Base-by-base conservation (phyloP, 2,888 invertebrate species). In the Zootermopsis nevadensis region DNA sequence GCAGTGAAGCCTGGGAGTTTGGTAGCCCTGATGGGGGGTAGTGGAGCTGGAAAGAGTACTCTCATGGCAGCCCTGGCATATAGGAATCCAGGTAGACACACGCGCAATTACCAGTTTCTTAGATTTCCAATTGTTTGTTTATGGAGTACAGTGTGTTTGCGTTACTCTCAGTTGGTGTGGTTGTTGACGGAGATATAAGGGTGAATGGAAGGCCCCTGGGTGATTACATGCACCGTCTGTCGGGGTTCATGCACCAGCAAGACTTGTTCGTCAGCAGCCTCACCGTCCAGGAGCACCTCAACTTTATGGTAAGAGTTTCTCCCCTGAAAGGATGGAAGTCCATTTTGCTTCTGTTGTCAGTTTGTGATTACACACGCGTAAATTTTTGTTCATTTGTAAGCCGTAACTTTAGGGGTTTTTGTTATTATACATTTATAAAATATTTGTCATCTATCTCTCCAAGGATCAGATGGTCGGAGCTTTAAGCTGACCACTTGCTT, bases 231-330 rank as follows among this genome's bases (percentile, higher is more conserved):
- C 87, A 89, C 84, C 94, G 94, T 87, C 92, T 96, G 85, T 96
- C 95, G 86, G 98, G 97, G 0, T 98, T 95, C 89, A 96, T 98
- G 91, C 96, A 97, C 86, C 98, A 98, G 89, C 96, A 98, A 85
- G 98, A 98, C 87, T 91, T 98, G 77, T 98, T 98, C 87, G 94
- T 96, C 10, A 95, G 95, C 4, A 93, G 95, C 67, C 92, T 98
- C 85, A 97, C 97, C 0, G 97, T 97, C 35, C 90, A 93, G 85
- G 98, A 98, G 88, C 98, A 98, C 88, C 93, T 98, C 83, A 93
- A 92, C 86, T 95, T 97, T 86, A 97, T 98, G 96, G 97, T 94
- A 89, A 89, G 82, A 84, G 33, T n/a, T n/a, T n/a, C n/a, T n/a
- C n/a, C n/a, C n/a, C n/a, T n/a, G n/a, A n/a, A n/a, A n/a, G n/a